phyloP scores from a whole-genome alignment of 2,888 invertebrate genomes.

The Eilema sororculum region DNA sequence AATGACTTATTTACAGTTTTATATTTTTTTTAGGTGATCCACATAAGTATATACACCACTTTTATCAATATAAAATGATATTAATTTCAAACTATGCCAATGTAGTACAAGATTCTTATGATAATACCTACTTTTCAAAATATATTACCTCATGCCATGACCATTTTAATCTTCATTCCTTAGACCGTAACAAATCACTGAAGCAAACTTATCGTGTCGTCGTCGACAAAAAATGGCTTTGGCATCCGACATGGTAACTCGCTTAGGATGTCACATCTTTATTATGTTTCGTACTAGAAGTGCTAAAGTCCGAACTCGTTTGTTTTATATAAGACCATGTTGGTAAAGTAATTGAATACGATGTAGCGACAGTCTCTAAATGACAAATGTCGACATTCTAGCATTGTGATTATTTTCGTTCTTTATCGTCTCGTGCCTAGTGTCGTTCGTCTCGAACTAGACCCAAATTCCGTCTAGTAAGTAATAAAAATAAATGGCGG shows the following conservation, averaged over 20 bases:
- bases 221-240: slow-evolving; percentile 56
- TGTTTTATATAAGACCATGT: slow-evolving; percentile 31
- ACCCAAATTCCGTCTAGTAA: slow-evolving; percentile 61
- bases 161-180: slow-evolving; percentile 38
- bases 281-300: slow-evolving; percentile 43
- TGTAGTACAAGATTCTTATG: background rate
- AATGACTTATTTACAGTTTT: too few species aligned
- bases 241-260: slow-evolving; percentile 60
- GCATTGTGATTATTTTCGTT: slow-evolving; percentile 36
- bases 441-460: slow-evolving; percentile 30
- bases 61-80: background rate
- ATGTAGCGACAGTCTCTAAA: slow-evolving; percentile 14
- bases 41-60: too few species aligned
- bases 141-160: slow-evolving; percentile 9
- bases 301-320: slow-evolving; percentile 35
- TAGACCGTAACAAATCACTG: slow-evolving; percentile 45
- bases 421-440: slow-evolving; percentile 41
- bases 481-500: slow-evolving; percentile 75
- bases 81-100: background rate
- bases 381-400: slow-evolving; percentile 29
- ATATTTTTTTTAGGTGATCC: too few species aligned
- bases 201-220: slow-evolving; percentile 34
- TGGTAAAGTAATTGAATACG: slow-evolving; percentile 40
- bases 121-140: too few species aligned
- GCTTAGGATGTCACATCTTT: slow-evolving; percentile 55